phyloP scores from a whole-genome alignment of 2,797 vertebrate species.

The Agapornis canus region DNA sequence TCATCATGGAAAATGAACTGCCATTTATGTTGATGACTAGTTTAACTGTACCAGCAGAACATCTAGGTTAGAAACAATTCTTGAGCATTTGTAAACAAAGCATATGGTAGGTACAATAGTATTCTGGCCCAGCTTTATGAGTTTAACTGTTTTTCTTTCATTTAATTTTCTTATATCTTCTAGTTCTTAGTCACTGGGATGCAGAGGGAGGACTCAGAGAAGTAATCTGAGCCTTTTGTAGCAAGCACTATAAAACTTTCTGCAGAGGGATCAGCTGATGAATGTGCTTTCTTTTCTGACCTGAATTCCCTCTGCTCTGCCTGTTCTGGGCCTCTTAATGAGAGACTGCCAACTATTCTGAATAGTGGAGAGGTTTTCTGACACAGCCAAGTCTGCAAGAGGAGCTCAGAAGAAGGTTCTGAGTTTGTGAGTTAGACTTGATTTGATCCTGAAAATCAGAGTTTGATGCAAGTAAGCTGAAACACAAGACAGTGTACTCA shows the following conservation, averaged over 20 bases:
- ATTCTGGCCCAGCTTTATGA: neutral
- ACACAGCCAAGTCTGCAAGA: neutral
- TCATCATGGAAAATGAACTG: conserved; percentile 11
- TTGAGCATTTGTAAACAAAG: neutral
- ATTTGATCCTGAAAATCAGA: neutral
- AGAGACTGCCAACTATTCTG: neutral
- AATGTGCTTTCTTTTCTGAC: neutral
- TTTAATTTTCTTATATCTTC: neutral
- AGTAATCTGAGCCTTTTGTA: neutral
- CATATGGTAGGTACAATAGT: neutral
- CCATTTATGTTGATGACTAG: neutral
- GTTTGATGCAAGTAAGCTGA: neutral
- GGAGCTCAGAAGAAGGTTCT: neutral
- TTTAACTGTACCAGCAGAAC: neutral
- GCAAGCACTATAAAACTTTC: neutral
- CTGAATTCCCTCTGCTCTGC: neutral
- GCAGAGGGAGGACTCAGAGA: neutral
- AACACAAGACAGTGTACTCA: neutral
- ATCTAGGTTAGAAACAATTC: neutral
- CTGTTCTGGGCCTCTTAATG: neutral
- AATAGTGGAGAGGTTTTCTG: neutral
- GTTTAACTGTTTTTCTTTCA: neutral
- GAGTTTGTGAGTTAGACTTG: neutral
- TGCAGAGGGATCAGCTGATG: neutral
- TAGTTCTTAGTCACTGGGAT: neutral